These are phyloP conservation scores for Marmota flaviventris DNA, from an alignment of 2,113 vertebrate genomes.

Conservation along the genomic window DNA sequence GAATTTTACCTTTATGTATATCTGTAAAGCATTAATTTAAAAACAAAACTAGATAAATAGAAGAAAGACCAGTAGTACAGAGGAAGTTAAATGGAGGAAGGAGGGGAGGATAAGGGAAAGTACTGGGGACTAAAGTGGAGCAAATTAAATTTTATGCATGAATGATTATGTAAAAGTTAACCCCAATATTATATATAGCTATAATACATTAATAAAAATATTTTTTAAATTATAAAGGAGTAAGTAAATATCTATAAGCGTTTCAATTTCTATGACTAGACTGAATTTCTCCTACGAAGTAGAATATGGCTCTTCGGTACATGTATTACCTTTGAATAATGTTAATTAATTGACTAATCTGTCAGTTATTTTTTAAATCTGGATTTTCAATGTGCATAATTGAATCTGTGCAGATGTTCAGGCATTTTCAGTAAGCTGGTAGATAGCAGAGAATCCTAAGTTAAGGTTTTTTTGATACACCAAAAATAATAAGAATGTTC, in stretches of 20 bases:
- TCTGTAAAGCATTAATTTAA: too few species aligned
- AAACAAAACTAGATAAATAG: too few species aligned
- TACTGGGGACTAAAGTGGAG: too few species aligned
- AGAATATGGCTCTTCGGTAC: background rate
- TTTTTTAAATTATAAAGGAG: too few species aligned
- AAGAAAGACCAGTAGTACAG: too few species aligned
- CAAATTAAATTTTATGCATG: too few species aligned
- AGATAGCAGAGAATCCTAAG: background rate
- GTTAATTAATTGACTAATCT: background rate
- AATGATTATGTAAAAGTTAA: too few species aligned
- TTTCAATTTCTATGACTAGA: background rate
- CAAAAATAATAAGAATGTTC: background rate
- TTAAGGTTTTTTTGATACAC: background rate
- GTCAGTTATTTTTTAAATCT: background rate
- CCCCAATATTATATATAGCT: too few species aligned
- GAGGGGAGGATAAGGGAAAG: too few species aligned
- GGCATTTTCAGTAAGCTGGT: background rate
- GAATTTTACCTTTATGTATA: too few species aligned
- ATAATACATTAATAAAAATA: too few species aligned
- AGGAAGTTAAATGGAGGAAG: too few species aligned
- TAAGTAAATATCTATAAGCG: background rate
- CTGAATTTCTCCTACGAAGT: background rate
- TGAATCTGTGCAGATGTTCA: background rate
- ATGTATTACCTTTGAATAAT: background rate
- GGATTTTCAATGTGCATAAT: background rate